phyloP scores from a whole-genome alignment of 2,797 vertebrate genomes.

The Sebastes kiyomatsui region DNA sequence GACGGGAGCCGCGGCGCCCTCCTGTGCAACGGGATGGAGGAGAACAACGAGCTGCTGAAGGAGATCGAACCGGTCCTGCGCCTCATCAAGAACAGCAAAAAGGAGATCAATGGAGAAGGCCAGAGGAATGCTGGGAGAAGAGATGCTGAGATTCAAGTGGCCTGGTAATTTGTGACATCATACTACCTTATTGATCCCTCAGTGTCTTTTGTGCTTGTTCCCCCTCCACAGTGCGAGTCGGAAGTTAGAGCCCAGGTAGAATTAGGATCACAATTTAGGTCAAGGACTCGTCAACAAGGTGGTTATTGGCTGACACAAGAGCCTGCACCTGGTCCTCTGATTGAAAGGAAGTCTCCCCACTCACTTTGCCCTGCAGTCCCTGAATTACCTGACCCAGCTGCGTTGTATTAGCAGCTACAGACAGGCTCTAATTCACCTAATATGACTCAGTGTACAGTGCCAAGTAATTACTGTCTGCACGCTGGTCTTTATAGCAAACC shows the following conservation, averaged over 20 bases:
- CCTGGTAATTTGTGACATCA: conserved; percentile 85
- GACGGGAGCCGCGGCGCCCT: conserved; percentile 62
- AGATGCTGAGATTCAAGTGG: conserved; percentile 92
- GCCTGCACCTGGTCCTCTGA: conserved; percentile 32
- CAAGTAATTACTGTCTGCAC: conserved; percentile 51
- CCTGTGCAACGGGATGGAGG: conserved; percentile 85
- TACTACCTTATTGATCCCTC: conserved; percentile 34
- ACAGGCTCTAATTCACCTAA: conserved; percentile 38
- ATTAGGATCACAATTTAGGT: conserved; percentile 35
- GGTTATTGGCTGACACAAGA: conserved; percentile 29
- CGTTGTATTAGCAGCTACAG: conserved; percentile 29
- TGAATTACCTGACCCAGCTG: conserved; percentile 46
- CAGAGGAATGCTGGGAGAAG: conserved; percentile 82
- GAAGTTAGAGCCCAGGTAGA: conserved; percentile 10
- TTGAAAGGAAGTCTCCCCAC: conserved; percentile 20
- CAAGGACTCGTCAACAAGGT: conserved; percentile 22
- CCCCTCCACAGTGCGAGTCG: not conserved
- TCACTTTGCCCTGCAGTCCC: conserved; percentile 12
- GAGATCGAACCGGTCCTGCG: conserved; percentile 94
- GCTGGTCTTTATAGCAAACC: conserved; percentile 24
- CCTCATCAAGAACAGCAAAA: conserved; percentile 87
- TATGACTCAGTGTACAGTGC: conserved; percentile 49
- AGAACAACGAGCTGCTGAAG: conserved; percentile 90
- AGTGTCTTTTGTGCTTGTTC: conserved; percentile 31
- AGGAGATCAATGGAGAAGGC: conserved; percentile 82